phyloP scores from a whole-genome alignment of 2,113 vertebrate species.

The Myiozetetes cayanensis region DNA sequence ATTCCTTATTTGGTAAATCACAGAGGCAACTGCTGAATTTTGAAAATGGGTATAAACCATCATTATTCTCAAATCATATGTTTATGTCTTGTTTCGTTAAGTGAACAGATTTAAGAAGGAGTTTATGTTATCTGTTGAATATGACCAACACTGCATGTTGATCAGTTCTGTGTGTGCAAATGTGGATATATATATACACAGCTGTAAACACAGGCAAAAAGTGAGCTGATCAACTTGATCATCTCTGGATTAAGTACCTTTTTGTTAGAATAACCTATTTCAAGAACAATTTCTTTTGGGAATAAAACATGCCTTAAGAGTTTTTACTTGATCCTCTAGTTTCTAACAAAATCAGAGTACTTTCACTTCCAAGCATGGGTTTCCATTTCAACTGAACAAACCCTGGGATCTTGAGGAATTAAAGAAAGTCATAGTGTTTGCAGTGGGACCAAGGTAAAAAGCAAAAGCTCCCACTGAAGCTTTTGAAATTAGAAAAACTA shows the following conservation, averaged over 20 bases:
- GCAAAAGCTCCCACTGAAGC: neutral
- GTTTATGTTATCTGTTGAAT: neutral
- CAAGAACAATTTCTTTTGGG: neutral
- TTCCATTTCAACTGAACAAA: neutral
- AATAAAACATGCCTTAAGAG: neutral
- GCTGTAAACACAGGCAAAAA: neutral
- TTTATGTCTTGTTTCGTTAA: neutral
- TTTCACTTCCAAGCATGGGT: neutral
- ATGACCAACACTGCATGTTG: neutral
- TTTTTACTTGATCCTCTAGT: neutral
- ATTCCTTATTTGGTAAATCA: neutral
- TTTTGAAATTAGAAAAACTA: neutral
- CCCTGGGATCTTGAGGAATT: neutral
- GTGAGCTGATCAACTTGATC: neutral
- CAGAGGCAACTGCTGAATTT: neutral
- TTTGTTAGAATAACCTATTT: neutral
- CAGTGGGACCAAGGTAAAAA: neutral
- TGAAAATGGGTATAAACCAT: neutral
- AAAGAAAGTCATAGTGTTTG: neutral
- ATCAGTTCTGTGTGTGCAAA: neutral
- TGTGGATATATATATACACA: neutral
- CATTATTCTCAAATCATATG: neutral
- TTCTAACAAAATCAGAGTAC: neutral
- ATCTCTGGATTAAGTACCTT: neutral
- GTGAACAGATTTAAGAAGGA: neutral